These are phyloP conservation scores for Sciaenops ocellatus DNA, from an alignment of 2,797 vertebrate genomes.

Conservation along the genomic window DNA sequence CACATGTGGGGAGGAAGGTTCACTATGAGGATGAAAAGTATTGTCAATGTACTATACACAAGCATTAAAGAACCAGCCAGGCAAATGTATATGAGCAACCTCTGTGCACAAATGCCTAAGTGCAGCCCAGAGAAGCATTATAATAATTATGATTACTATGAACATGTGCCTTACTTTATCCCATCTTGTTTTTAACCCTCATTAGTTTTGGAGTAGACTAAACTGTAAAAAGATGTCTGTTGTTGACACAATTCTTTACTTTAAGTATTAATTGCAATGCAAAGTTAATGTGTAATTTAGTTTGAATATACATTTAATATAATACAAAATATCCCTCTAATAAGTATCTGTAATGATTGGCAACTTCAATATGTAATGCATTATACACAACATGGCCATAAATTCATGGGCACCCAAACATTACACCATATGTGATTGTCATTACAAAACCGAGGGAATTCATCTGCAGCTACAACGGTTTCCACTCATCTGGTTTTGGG, in stretches of 20 bases:
- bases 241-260: background rate
- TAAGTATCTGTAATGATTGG: background rate
- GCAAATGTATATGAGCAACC: background rate
- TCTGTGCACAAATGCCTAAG: background rate
- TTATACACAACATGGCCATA: background rate
- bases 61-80: background rate
- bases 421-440: slow-evolving; percentile 7
- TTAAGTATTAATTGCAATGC: background rate
- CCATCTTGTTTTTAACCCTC: background rate
- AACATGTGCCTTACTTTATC: background rate
- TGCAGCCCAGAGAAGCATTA: background rate
- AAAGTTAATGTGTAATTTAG: background rate
- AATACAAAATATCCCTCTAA: background rate
- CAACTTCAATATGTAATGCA: background rate
- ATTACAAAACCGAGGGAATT: slow-evolving; percentile 29
- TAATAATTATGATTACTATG: background rate
- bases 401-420: background rate
- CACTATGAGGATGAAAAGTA: too few relatives aligned
- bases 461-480: slow-evolving; percentile 29
- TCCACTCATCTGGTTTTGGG: slow-evolving; percentile 10
- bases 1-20: background rate
- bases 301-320: background rate
- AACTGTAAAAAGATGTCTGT: background rate
- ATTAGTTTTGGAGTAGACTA: background rate
- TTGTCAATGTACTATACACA: too few relatives aligned